These are phyloP conservation scores for Cyclopterus lumpus DNA, from an alignment of 2,797 vertebrate species.

Conservation along the genomic window DNA sequence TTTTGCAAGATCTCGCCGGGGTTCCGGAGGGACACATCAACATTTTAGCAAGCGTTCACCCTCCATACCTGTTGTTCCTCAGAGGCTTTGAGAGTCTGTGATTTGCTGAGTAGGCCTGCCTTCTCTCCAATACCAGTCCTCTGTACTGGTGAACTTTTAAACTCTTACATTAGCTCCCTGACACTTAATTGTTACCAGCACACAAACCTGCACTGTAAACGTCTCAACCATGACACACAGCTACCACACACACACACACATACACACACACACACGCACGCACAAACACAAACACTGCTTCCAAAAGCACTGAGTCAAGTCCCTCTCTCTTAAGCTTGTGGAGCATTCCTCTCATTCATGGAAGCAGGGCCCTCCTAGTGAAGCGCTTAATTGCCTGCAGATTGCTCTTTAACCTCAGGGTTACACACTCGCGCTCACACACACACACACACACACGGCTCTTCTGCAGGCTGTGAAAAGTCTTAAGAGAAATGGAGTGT, in stretches of 20 bases:
- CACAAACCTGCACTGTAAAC: conserved; percentile 64
- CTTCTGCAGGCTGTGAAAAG: conserved; percentile 75
- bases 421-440: conserved; percentile 55
- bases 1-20: background rate
- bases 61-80: conserved; percentile 4
- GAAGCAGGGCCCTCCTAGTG: conserved; percentile 77
- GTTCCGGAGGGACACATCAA: background rate
- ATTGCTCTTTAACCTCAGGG: conserved; percentile 86
- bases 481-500: conserved; percentile 82
- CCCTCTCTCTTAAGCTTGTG: conserved; percentile 53
- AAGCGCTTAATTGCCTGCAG: conserved; percentile 86
- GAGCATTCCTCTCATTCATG: conserved; percentile 79
- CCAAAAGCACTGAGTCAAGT: conserved; percentile 64
- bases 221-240: conserved; percentile 50
- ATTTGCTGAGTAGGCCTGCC: conserved; percentile 40
- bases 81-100: conserved; percentile 11
- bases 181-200: conserved; percentile 77
- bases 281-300: conserved; percentile 36
- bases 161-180: conserved; percentile 69
- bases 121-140: conserved; percentile 26
- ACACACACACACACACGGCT: conserved; percentile 14
- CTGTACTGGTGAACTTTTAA: conserved; percentile 68
- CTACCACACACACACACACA: conserved; percentile 33
- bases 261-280: conserved; percentile 24
- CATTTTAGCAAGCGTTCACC: background rate